Evolutionary conservation across 2,888 invertebrate genomes (phyloP).

Genomic region (Himalopsyche japonica): DNA sequence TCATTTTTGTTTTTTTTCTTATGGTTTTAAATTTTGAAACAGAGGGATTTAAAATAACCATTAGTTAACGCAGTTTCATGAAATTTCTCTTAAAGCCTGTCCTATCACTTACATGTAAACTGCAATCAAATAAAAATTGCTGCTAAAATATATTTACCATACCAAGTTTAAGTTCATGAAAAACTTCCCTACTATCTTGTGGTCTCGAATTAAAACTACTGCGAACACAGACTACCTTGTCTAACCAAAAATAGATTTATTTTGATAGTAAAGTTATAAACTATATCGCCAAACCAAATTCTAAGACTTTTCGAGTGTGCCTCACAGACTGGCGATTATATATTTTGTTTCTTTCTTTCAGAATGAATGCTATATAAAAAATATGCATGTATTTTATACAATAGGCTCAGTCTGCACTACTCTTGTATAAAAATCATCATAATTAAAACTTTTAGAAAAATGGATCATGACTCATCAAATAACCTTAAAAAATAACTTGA

Average conservation of each 20-base stretch:
- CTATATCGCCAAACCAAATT: background rate
- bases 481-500: background rate
- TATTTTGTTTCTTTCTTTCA: background rate
- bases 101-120: too few relatives aligned
- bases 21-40: too few relatives aligned
- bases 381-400: background rate
- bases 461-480: background rate
- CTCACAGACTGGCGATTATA: background rate
- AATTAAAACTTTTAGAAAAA: background rate
- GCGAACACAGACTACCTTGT: background rate
- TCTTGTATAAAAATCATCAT: background rate
- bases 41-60: too few relatives aligned
- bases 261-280: background rate
- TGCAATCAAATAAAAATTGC: too few relatives aligned
- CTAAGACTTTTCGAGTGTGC: slow-evolving; percentile 1
- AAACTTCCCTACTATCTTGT: background rate
- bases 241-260: background rate
- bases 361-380: background rate
- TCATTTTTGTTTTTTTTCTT: too few relatives aligned
- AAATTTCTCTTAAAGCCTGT: too few relatives aligned
- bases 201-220: background rate
- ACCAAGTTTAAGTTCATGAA: background rate
- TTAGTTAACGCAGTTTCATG: too few relatives aligned
- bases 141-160: background rate
- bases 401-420: background rate